Percentiles rank a stretch among this genome's conserved stretches.
Conservation (phyloP, 2,113 vertebrate genomes). For the Nicator chloris region DNA sequence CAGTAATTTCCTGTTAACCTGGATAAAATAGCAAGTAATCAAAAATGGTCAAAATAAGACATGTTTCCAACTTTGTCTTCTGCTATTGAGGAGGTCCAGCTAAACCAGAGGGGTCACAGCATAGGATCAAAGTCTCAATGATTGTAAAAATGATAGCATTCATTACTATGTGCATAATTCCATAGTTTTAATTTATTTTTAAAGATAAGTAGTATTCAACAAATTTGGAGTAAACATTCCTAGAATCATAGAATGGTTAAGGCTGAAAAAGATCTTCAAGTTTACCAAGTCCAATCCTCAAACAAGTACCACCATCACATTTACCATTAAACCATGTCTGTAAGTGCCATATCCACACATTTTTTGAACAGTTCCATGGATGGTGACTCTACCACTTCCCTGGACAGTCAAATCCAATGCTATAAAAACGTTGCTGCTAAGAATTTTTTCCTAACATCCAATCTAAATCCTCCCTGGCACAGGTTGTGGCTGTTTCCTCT, state of each 20-base stretch:
- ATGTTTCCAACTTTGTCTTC: neutral
- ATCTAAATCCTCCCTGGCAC: neutral
- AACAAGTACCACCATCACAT: neutral
- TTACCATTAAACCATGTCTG: neutral
- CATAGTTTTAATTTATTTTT: neutral
- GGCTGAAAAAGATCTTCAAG: neutral
- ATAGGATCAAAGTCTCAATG: neutral
- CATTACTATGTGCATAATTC: neutral
- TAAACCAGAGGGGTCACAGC: neutral
- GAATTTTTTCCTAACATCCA: neutral
- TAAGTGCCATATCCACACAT: neutral
- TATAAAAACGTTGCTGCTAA: neutral
- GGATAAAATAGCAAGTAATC: neutral
- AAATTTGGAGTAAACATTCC: neutral
- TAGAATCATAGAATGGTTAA: neutral
- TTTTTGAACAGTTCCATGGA: neutral
- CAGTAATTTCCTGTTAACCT: neutral
- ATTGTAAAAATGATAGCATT: neutral
- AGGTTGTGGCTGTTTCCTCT: neutral
- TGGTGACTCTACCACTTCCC: neutral
- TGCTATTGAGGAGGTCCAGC: neutral
- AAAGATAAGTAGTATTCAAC: neutral
- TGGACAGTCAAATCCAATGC: neutral
- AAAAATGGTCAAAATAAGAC: neutral
- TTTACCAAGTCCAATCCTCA: neutral